Base-by-base conservation (phyloP, 2,797 vertebrate species). In the Percopsis omiscomaycus region DNA sequence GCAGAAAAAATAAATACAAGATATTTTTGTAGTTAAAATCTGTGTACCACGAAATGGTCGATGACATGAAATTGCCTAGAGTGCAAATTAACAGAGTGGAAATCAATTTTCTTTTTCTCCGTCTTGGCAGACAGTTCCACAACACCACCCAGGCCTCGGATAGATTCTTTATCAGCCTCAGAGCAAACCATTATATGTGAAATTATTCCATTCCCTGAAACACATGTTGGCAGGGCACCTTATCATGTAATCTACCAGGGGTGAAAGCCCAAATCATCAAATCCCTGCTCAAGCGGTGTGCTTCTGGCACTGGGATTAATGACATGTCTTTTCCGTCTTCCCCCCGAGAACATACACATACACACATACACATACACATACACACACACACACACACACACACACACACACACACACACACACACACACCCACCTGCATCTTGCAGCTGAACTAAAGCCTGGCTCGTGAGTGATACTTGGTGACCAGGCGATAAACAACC, bases 311-410 rank as follows among this genome's bases (percentile, higher is more conserved):
- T 12, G 37, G 15, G 55, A 27, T 45, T 67, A 69, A 55, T 45
- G 48, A 64, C 51, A 30, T 67, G 59, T 66, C 37, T 60, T 56
- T 68, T 55, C 50, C 56, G 42, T 50, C 12, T 3, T 54, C 22
- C 22, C 52, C 29, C 11, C 2, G 3, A 45, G 6, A 3, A 1
- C 32, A 5, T 8, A 1, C 32, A 5, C 32, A 1, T n/a, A n/a
- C 30, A 30, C 30, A 30, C 30, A 30, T 4, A 30, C 30, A 30
- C 30, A 30, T 4, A 30, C 30, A 32, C 30, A 32, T 5, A 32
- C 32, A 6, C 32, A 6, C 32, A 37, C 32, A 37, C 32, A 37
- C 0, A 32, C 32, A 5, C 32, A 1, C n/a, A n/a, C 30, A 32
- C 32, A 32, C 32, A 32, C 32, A 8, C 32, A 8, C 32, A 37